Conservation (phyloP, 1,140 invertebrate genomes). For the Nephila pilipes region DNA sequence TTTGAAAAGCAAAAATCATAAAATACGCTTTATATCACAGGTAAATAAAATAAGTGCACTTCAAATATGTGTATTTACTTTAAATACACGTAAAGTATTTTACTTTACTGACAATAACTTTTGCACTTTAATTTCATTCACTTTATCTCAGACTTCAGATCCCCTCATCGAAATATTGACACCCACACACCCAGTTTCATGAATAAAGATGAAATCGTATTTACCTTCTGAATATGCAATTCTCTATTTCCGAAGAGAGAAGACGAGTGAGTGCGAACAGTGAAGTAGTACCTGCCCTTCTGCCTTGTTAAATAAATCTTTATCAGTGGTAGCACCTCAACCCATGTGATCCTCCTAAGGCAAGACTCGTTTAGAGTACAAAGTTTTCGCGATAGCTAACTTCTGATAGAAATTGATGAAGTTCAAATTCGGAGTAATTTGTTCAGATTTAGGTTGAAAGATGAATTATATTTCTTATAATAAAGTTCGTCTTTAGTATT, state of each 20-base stretch:
- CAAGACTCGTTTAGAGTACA: neutral
- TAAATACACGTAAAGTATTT: too few species aligned
- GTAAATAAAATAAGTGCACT: too few species aligned
- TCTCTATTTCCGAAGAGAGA: neutral
- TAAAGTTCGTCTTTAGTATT: too few species aligned
- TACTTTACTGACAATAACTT: too few species aligned
- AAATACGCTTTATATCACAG: too few species aligned
- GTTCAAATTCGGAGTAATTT: neutral
- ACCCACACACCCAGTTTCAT: neutral
- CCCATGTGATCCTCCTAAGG: conserved; percentile 27
- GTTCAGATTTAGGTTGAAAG: neutral
- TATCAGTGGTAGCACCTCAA: neutral
- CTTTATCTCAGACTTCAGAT: neutral
- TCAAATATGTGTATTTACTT: too few species aligned
- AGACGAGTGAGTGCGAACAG: neutral
- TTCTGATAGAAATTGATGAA: conserved; percentile 24
- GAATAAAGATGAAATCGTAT: neutral
- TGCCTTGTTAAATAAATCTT: conserved; percentile 19
- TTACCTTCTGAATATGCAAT: neutral
- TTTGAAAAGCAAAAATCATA: too few species aligned
- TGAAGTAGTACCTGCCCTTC: neutral
- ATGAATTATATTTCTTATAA: too few species aligned
- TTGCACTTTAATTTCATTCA: too few species aligned
- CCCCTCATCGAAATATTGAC: neutral
- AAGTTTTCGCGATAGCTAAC: conserved; percentile 30